phyloP scores from a whole-genome alignment of 2,797 vertebrate species.

The Onychomys arenicola region DNA sequence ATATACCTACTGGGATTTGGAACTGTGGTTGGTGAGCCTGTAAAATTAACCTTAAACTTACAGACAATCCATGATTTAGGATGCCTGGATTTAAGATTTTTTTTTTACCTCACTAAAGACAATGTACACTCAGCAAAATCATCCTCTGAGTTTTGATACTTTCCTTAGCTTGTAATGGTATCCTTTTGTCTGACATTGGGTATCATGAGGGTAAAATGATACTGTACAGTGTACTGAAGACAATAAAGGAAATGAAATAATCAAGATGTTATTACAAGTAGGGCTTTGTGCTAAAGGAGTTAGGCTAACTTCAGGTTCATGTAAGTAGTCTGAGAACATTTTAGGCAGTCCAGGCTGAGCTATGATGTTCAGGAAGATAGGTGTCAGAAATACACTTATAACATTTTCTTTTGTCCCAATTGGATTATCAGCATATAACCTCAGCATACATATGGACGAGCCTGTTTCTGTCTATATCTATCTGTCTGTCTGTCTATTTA shows the following conservation, averaged over 20 bases:
- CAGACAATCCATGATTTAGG: neutral
- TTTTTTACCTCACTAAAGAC: neutral
- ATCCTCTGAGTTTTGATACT: neutral
- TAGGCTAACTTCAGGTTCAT: neutral
- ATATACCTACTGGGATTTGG: neutral
- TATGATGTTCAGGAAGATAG: neutral
- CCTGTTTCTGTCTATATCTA: neutral
- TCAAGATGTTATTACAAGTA: neutral
- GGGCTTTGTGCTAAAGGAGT: neutral
- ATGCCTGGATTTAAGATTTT: neutral
- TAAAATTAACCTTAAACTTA: slow-evolving; percentile 13
- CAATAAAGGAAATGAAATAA: neutral
- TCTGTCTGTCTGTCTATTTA: neutral
- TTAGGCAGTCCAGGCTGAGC: neutral
- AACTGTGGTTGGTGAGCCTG: neutral
- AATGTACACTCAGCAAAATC: neutral
- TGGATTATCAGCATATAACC: neutral
- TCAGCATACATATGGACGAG: neutral
- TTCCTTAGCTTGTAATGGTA: neutral
- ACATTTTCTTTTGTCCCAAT: neutral
- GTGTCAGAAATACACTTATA: neutral
- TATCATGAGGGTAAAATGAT: neutral
- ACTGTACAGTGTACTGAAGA: neutral
- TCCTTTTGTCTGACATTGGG: neutral
- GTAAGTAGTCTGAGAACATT: neutral